Conservation (phyloP, 92 coral and sea anemone species). For the Micromussa lordhowensis region DNA sequence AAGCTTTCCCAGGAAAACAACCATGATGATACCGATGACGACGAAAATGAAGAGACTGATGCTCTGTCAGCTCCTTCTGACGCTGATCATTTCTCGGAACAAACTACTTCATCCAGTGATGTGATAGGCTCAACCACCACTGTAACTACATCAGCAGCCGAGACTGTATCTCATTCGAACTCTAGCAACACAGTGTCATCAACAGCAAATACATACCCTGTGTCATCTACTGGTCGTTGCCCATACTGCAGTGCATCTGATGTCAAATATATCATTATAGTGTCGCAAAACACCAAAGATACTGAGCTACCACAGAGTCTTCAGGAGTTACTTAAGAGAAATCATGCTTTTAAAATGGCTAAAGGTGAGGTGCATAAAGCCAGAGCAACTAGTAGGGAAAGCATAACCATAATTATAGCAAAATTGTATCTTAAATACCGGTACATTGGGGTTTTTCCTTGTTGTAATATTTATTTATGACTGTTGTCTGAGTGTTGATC, state of each 20-base stretch:
- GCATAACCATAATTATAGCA: neutral
- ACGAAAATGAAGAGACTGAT: neutral
- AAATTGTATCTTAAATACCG: neutral
- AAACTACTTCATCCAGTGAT: neutral
- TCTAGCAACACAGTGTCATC: constrained; percentile 18
- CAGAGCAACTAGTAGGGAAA: constrained; percentile 1
- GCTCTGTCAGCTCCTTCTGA: constrained; percentile 6
- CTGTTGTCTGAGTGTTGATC: too few species aligned
- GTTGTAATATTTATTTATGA: neutral
- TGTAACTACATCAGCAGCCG: constrained; percentile 23
- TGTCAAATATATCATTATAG: constrained; percentile 90
- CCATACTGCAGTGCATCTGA: constrained; percentile 86
- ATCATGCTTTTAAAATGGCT: constrained; percentile 97
- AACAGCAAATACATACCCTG: constrained; percentile 63
- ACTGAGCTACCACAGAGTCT: constrained; percentile 84
- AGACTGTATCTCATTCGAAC: constrained; percentile 17
- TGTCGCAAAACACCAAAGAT: constrained; percentile 76
- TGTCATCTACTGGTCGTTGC: constrained; percentile 88
- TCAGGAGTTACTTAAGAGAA: constrained; percentile 70
- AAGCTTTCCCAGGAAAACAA: constrained; percentile 50
- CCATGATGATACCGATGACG: constrained; percentile 16
- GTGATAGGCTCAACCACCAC: neutral
- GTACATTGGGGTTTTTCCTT: neutral
- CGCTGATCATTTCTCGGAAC: constrained; percentile 2
- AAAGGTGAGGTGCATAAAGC: constrained; percentile 78